phyloP scores from a whole-genome alignment of 2,797 vertebrate species.

The Lithobates pipiens region DNA sequence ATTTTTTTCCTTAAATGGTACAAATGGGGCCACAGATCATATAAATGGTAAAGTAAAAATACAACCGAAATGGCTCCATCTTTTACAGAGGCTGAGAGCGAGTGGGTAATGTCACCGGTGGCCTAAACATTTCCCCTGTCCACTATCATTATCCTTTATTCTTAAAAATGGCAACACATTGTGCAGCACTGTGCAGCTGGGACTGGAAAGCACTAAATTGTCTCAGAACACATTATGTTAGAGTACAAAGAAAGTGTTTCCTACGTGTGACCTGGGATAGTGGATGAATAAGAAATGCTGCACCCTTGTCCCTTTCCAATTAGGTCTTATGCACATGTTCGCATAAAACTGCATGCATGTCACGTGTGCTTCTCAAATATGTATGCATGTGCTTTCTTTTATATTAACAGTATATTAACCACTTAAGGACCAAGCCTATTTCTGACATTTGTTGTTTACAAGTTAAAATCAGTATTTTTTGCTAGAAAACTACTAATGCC shows the following conservation, averaged over 20 bases:
- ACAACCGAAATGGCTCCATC: conserved; percentile 34
- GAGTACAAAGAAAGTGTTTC: not conserved
- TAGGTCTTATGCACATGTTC: not conserved
- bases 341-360: not conserved
- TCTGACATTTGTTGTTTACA: no score
- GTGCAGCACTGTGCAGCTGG: conserved; percentile 11
- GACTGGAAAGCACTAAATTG: conserved; percentile 10
- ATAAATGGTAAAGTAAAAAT: conserved; percentile 13
- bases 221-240: conserved; percentile 19
- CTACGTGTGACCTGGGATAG: not conserved
- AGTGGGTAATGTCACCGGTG: conserved; percentile 28
- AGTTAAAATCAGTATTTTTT: no score
- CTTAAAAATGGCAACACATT: conserved; percentile 36
- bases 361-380: not conserved
- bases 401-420: no score
- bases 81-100: conserved; percentile 12
- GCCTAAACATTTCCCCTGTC: conserved; percentile 4
- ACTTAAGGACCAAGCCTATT: no score
- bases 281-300: not conserved
- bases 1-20: conserved; percentile 20
- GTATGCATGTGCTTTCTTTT: not conserved
- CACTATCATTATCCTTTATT: conserved; percentile 42
- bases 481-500: no score
- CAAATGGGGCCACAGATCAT: conserved; percentile 16
- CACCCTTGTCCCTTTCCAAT: not conserved